Base-by-base conservation (phyloP, 2,888 invertebrate genomes). In the Cephus pygmeus region DNA sequence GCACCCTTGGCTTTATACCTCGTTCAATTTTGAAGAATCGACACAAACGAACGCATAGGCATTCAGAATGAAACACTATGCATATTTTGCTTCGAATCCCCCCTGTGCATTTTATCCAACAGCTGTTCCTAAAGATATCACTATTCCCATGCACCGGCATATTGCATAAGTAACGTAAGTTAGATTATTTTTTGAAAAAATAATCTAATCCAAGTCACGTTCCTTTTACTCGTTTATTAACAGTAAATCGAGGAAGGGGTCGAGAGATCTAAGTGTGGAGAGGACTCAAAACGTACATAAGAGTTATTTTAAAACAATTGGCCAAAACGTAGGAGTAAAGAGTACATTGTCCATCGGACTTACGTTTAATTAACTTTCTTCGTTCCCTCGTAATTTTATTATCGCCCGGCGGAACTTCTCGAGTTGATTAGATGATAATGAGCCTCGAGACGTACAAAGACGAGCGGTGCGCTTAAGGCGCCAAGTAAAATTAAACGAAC, bases 371-470 rank as follows among this genome's bases (percentile, higher is more conserved):
- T 56, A 9, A 56, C 56, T 56, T 23, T 56, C 56, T 56, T 56
- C 56, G 23, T 56, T 56, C 9, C 9, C 56, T 56, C 23, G 9
- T 9, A 23, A 56, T 23, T 56, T 56, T 56, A 56, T 56, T 56
- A 23, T 9, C 56, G 2, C 23, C 9, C 56, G 23, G 35, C 69
- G 34, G 3, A 71, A 34, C 75, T 75, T 34, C 69, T 75, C 68
- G 71, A 34, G 77, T 75, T 71, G 77, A 77, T 77, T 77, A 75
- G 69, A 75, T 75, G 77, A 75, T 71, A 77, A 77, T 15, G 40
- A 40, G 40, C 40, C 40, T 15, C 40, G 56, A 56, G 56, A 23
- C 23, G 56, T 23, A 56, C 56, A 23, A 9, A 56, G 23, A 56
- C 6, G 40, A 40, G 15, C 15, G 0, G 6, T 0, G 40, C 56